phyloP scores from a whole-genome alignment of 2,113 vertebrate genomes.

The Erythrocercus mccallii region DNA sequence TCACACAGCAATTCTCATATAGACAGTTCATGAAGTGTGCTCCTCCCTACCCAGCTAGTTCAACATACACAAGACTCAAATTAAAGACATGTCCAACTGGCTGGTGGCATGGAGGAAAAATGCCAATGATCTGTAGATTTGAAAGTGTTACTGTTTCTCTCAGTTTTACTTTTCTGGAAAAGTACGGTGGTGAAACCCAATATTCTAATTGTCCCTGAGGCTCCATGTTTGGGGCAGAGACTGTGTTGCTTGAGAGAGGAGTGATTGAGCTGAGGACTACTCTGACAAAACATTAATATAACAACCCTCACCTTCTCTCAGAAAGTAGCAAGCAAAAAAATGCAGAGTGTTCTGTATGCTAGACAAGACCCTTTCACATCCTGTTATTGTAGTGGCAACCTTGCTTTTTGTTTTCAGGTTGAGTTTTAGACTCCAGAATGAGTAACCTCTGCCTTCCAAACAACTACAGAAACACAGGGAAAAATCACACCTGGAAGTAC shows the following conservation, averaged over 20 bases:
- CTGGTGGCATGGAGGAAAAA: not conserved
- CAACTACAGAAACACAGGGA: not conserved
- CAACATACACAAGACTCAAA: not conserved
- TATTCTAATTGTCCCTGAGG: not conserved
- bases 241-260: not conserved
- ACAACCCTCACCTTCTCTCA: not conserved
- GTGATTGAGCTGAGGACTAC: not conserved
- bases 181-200: not conserved
- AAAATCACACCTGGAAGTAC: not conserved
- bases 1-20: not conserved
- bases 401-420: not conserved
- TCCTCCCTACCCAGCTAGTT: not conserved
- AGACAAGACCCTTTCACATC: not conserved
- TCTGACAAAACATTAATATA: not conserved
- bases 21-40: not conserved
- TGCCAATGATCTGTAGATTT: not conserved
- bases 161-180: not conserved
- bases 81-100: not conserved
- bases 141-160: not conserved
- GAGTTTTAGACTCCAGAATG: not conserved
- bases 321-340: not conserved
- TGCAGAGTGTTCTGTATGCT: not conserved
- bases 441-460: not conserved
- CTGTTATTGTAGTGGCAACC: not conserved
- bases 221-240: fast-evolving